Percentiles rank a stretch among this genome's conserved stretches.
Conservation (phyloP, 2,888 invertebrate species). For the Drosophila kuntzei region DNA sequence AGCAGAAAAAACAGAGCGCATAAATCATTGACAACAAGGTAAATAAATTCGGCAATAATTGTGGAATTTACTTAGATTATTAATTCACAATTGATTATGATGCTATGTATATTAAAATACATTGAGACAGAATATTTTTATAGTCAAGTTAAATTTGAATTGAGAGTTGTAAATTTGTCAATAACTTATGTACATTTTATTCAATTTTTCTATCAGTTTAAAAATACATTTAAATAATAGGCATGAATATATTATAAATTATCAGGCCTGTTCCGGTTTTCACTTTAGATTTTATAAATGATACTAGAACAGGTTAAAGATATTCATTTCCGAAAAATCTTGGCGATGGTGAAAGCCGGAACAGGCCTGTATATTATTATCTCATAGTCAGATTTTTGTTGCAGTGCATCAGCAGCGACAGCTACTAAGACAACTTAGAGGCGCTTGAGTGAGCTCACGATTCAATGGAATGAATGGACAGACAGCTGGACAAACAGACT, state of each 20-base stretch:
- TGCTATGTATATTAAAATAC: background rate
- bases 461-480: slow-evolving; percentile 73
- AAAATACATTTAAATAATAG: no score
- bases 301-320: no score
- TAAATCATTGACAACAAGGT: slow-evolving; percentile 10
- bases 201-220: background rate
- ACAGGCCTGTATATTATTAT: background rate
- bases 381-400: slow-evolving; percentile 31
- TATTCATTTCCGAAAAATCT: no score
- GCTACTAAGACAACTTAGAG: slow-evolving; percentile 73
- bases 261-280: no score
- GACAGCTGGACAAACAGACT: slow-evolving; percentile 52
- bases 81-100: background rate
- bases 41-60: background rate
- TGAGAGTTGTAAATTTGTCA: no score
- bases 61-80: background rate
- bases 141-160: no score
- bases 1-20: background rate
- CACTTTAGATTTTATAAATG: no score
- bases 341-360: no score
- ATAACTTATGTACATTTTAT: background rate
- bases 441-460: slow-evolving; percentile 74
- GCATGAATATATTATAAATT: no score
- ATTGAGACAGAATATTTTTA: background rate
- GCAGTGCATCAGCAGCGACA: slow-evolving; percentile 53